Conservation (phyloP, 2,113 vertebrate species). For the Embiotoca jacksoni region DNA sequence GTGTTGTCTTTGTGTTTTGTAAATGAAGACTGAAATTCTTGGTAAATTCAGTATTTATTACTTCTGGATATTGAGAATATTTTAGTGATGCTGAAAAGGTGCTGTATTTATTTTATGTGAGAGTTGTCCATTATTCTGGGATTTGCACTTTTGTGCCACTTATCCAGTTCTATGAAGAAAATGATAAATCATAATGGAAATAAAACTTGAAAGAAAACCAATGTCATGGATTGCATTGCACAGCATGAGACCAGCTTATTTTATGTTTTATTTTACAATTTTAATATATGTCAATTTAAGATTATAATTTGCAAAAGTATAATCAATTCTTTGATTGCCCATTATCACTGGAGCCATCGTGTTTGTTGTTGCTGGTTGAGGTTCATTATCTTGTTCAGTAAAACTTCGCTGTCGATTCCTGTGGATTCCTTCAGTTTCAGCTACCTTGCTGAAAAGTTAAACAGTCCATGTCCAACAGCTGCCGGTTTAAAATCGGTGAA, state of each 20-base stretch:
- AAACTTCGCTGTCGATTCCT: too few relatives aligned
- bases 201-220: conserved; percentile 72
- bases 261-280: not conserved
- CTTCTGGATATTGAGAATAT: conserved; percentile 83
- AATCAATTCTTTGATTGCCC: too few relatives aligned
- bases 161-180: conserved; percentile 73
- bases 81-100: conserved; percentile 86
- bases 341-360: too few relatives aligned
- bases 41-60: conserved; percentile 79
- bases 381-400: too few relatives aligned
- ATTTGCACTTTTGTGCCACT: conserved; percentile 71
- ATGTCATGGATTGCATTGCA: conserved; percentile 53
- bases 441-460: too few relatives aligned
- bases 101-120: conserved; percentile 84
- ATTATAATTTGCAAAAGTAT: too few relatives aligned
- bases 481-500: too few relatives aligned
- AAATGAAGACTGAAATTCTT: conserved; percentile 81
- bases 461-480: too few relatives aligned
- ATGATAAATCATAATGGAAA: conserved; percentile 73
- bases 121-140: conserved; percentile 73
- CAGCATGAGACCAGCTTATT: not conserved
- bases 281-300: not conserved
- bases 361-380: too few relatives aligned
- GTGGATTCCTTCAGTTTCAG: too few relatives aligned
- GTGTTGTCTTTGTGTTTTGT: conserved; percentile 87